Evolutionary conservation across 2,888 invertebrate species (phyloP).

Genomic region (Macaria notata): DNA sequence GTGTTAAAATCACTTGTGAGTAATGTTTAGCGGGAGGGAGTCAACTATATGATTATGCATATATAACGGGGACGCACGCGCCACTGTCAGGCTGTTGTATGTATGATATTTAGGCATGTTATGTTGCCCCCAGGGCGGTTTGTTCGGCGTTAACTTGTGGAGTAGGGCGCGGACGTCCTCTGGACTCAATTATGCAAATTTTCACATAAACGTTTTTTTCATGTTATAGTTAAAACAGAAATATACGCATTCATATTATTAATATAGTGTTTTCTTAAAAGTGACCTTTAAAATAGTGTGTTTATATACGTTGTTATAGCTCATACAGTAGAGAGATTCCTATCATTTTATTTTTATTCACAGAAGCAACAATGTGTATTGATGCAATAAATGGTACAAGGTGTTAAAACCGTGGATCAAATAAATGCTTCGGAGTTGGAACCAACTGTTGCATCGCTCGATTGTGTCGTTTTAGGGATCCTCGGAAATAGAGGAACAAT

Average conservation of each 20-base stretch:
- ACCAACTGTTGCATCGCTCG: slow-evolving; percentile 12
- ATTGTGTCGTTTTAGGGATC: slow-evolving; percentile 12
- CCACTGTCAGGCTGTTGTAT: slow-evolving; percentile 54
- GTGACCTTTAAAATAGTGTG: neutral
- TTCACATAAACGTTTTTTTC: slow-evolving; percentile 70
- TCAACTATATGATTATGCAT: slow-evolving; percentile 28
- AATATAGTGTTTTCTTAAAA: slow-evolving; percentile 46
- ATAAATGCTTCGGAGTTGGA: slow-evolving; percentile 6
- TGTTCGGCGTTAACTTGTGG: slow-evolving; percentile 53
- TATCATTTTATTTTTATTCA: slow-evolving; percentile 17
- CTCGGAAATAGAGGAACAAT: neutral
- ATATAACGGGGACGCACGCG: slow-evolving; percentile 34
- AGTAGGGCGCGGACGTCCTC: slow-evolving; percentile 57
- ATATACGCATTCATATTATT: slow-evolving; percentile 74
- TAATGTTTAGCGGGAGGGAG: slow-evolving; percentile 50
- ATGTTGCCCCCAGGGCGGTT: slow-evolving; percentile 60
- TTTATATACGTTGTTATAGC: neutral
- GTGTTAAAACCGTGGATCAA: slow-evolving; percentile 19
- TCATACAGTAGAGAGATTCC: neutral
- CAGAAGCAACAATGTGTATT: slow-evolving; percentile 21
- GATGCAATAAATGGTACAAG: slow-evolving; percentile 21
- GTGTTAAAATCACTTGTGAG: slow-evolving; percentile 70
- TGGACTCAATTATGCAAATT: slow-evolving; percentile 70
- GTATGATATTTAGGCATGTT: slow-evolving; percentile 55
- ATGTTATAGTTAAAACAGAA: slow-evolving; percentile 77